Percentiles rank a stretch among this genome's conserved stretches.
Conservation (phyloP, 2,113 vertebrate species). For the Brachionichthys hirsutus region DNA sequence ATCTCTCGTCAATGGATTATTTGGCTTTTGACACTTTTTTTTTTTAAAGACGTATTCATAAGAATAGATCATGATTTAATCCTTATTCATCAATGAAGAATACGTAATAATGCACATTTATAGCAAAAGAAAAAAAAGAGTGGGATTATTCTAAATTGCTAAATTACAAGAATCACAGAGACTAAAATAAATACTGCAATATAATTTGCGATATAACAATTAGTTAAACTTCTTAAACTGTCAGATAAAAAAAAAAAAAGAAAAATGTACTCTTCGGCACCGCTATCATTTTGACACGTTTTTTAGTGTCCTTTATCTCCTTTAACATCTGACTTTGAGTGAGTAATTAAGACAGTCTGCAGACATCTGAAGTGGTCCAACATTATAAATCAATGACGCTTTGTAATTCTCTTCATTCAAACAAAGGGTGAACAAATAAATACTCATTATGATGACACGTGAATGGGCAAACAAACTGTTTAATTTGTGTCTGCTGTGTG, state of each 20-base stretch:
- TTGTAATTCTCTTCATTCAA: conserved; percentile 85
- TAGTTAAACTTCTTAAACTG: background rate
- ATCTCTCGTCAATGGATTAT: background rate
- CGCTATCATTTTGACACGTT: conserved; percentile 5
- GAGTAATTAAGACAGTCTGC: conserved; percentile 41
- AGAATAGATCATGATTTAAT: conserved; percentile 2
- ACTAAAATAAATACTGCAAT: background rate
- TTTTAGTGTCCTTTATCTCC: conserved; percentile 29
- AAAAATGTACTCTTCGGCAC: background rate
- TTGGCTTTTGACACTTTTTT: conserved; percentile 1
- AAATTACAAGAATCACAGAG: background rate
- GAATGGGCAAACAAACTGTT: conserved; percentile 93
- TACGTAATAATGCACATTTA: background rate
- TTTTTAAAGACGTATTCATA: background rate
- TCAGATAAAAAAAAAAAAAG: background rate
- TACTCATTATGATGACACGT: conserved; percentile 89
- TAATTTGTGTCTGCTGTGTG: conserved; percentile 82
- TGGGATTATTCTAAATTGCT: background rate
- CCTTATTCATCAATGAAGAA: background rate
- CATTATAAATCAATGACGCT: conserved; percentile 86
- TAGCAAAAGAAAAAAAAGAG: background rate
- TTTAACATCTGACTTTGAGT: conserved; percentile 40
- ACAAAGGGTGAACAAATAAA: conserved; percentile 85
- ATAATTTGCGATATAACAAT: background rate
- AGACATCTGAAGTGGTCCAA: conserved; percentile 75